A percentile compares a stretch with the other conserved stretches of the same genome.
Conservation (phyloP, 2,888 invertebrate species). For the Petrophora chlorosata region DNA sequence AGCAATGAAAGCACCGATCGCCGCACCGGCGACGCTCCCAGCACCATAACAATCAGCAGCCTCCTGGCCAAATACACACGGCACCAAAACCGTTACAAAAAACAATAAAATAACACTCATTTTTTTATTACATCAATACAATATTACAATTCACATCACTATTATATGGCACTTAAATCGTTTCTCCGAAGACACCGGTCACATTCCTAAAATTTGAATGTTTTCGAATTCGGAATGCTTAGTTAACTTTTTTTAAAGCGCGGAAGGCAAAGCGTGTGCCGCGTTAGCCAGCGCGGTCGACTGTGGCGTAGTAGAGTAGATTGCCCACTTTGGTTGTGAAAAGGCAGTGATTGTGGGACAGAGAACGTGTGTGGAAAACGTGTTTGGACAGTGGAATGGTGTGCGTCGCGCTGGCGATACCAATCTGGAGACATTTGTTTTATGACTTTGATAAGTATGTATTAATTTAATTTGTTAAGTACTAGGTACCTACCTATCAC, state of each 20-base stretch:
- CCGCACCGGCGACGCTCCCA: constrained; percentile 88
- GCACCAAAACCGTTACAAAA: constrained; percentile 73
- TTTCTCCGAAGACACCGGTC: constrained; percentile 57
- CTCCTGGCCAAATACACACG: constrained; percentile 76
- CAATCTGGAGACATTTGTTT: too few relatives aligned
- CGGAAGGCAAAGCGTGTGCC: constrained; percentile 57
- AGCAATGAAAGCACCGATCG: constrained; percentile 87
- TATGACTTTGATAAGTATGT: too few relatives aligned
- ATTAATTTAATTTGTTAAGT: too few relatives aligned
- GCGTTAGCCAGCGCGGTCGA: constrained; percentile 70
- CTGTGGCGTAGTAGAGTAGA: constrained; percentile 49
- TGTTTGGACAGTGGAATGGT: constrained; percentile 61
- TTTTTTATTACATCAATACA: constrained; percentile 52
- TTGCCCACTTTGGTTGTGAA: constrained; percentile 48
- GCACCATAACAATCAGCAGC: constrained; percentile 85
- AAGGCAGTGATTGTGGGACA: constrained; percentile 74
- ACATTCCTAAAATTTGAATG: constrained; percentile 69
- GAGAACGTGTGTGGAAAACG: constrained; percentile 69
- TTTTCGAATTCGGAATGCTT: constrained; percentile 55
- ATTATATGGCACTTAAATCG: constrained; percentile 72
- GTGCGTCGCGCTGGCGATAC: not conserved
- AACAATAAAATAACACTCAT: constrained; percentile 75
- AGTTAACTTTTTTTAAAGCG: constrained; percentile 51
- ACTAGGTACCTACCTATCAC: too few relatives aligned
- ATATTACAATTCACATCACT: constrained; percentile 70